phyloP scores from a whole-genome alignment of 2,797 vertebrate species.

The Acipenser oxyrinchus region DNA sequence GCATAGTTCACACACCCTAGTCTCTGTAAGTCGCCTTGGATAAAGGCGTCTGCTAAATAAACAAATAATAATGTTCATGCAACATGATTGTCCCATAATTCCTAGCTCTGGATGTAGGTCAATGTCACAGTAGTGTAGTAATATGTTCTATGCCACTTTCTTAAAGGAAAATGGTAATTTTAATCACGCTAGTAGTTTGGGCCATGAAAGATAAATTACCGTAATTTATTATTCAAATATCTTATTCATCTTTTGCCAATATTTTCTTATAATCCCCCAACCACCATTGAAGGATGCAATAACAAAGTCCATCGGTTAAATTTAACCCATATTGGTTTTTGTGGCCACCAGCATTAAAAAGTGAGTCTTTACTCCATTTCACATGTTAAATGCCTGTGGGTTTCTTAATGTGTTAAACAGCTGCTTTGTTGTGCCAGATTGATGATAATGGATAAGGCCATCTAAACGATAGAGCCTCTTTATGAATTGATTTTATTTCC shows the following conservation, averaged over 20 bases:
- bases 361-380: conserved; percentile 57
- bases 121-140: too few relatives aligned
- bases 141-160: too few relatives aligned
- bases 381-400: conserved; percentile 55
- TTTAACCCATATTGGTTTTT: conserved; percentile 62
- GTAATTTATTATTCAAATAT: conserved; percentile 37
- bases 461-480: conserved; percentile 56
- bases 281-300: conserved; percentile 35
- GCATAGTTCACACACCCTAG: too few relatives aligned
- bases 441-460: conserved; percentile 63
- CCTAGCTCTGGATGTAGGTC: not conserved
- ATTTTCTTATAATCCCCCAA: conserved; percentile 45
- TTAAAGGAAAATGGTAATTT: too few relatives aligned
- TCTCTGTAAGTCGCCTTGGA: too few relatives aligned
- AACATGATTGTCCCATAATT: not conserved
- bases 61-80: too few relatives aligned
- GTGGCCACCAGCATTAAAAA: conserved; percentile 67
- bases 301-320: conserved; percentile 52
- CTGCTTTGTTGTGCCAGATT: conserved; percentile 51
- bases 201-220: conserved; percentile 41
- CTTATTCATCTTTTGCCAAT: conserved; percentile 41
- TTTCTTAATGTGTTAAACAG: conserved; percentile 62
- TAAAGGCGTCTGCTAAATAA: too few relatives aligned
- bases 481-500: conserved; percentile 67
- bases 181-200: not conserved